phyloP scores from a whole-genome alignment of 2,888 invertebrate genomes.

The Gymnocheta viridis region DNA sequence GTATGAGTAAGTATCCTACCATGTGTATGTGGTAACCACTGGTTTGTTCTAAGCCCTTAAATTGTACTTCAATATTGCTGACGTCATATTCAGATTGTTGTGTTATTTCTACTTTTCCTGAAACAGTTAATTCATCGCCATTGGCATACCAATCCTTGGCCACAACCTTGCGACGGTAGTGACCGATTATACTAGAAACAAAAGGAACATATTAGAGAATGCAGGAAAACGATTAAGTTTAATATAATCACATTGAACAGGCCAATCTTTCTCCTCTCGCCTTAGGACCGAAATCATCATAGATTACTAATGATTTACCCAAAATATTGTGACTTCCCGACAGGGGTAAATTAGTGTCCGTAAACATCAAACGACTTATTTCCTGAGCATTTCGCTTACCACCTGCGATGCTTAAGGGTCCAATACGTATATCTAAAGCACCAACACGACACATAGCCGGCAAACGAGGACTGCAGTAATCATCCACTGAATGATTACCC shows the following conservation, averaged over 20 bases:
- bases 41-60: slow-evolving; percentile 87
- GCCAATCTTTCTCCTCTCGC: slow-evolving; percentile 94
- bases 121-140: slow-evolving; percentile 85
- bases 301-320: slow-evolving; percentile 92
- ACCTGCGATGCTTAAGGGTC: slow-evolving; percentile 89
- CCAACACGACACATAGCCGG: slow-evolving; percentile 88
- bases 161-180: slow-evolving; percentile 91
- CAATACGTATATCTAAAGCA: slow-evolving; percentile 89
- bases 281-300: slow-evolving; percentile 93
- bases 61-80: slow-evolving; percentile 89
- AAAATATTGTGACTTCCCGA: slow-evolving; percentile 87
- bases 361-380: slow-evolving; percentile 89
- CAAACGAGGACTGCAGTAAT: slow-evolving; percentile 84
- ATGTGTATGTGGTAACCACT: slow-evolving; percentile 92
- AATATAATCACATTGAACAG: slow-evolving; percentile 88
- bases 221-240: neutral
- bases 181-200: slow-evolving; percentile 86
- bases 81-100: slow-evolving; percentile 94
- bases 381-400: slow-evolving; percentile 85
- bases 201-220: neutral
- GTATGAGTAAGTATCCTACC: slow-evolving; percentile 83
- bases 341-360: slow-evolving; percentile 89
- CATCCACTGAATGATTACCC: slow-evolving; percentile 84
- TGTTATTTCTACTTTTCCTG: slow-evolving; percentile 90
- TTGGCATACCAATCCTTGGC: slow-evolving; percentile 94